Conservation (phyloP, 1,140 invertebrate species). For the Homalodisca vitripennis region DNA sequence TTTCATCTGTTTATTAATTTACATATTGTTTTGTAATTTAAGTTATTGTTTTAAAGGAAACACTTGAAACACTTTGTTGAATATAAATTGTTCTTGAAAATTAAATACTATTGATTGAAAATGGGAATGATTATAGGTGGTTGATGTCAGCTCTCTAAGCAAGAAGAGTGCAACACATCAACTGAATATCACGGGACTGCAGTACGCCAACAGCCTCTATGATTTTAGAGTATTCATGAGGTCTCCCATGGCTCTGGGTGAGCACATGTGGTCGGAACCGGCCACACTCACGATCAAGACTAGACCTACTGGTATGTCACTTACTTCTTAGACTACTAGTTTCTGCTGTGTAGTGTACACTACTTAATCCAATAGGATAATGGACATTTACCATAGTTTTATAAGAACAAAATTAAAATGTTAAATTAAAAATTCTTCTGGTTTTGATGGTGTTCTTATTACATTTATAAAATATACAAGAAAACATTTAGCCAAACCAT, state of each 20-base stretch:
- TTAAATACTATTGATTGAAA: too few species aligned
- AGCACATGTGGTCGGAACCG: conserved; percentile 63
- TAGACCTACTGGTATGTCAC: conserved; percentile 54
- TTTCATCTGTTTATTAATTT: too few species aligned
- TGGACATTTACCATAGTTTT: background rate
- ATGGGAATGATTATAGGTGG: too few species aligned
- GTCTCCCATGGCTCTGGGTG: conserved; percentile 51
- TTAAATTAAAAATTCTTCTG: conserved; percentile 32
- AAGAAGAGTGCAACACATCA: conserved; percentile 45
- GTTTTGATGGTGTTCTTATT: conserved; percentile 18
- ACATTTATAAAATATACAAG: too few species aligned
- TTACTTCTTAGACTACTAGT: background rate
- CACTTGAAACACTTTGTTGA: too few species aligned
- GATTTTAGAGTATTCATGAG: conserved; percentile 65
- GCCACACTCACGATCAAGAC: conserved; percentile 58
- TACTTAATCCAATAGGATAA: background rate
- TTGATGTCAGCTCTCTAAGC: conserved; percentile 45
- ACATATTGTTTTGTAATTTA: too few species aligned
- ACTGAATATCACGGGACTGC: conserved; percentile 57
- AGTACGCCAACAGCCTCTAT: conserved; percentile 65
- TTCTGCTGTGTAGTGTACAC: background rate
- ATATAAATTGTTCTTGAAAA: too few species aligned
- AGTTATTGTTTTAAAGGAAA: too few species aligned
- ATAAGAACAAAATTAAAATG: background rate
- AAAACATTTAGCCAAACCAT: too few species aligned